These are phyloP conservation scores for Homalodisca vitripennis DNA, from an alignment of 1,140 invertebrate species.

Conservation along the genomic window DNA sequence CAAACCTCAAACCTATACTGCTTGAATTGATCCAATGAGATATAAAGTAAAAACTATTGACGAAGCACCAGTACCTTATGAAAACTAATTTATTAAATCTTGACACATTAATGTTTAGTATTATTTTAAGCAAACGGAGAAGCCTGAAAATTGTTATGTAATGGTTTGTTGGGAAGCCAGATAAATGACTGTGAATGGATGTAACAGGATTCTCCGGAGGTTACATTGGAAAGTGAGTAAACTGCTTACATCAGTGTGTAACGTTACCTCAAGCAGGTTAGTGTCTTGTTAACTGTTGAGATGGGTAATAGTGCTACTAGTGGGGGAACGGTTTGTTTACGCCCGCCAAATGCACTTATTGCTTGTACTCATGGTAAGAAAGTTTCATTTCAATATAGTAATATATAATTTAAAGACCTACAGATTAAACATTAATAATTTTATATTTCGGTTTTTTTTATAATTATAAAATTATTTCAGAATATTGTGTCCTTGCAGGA, in stretches of 20 bases:
- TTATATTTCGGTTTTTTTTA: not conserved
- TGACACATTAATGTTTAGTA: no score
- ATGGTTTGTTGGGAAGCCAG: no score
- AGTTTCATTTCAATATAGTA: not conserved
- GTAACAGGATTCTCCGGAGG: not conserved
- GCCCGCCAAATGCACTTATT: not conserved
- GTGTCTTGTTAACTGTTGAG: not conserved
- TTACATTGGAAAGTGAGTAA: constrained; percentile 10
- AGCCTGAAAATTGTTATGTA: no score
- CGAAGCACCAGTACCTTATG: no score
- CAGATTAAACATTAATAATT: not conserved
- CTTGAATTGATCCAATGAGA: no score
- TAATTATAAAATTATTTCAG: not conserved
- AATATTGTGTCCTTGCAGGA: not conserved
- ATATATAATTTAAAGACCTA: not conserved
- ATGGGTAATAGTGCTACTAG: not conserved
- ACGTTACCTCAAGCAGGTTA: not conserved
- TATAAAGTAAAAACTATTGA: no score
- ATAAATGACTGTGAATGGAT: no score
- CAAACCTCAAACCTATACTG: no score
- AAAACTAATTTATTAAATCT: no score
- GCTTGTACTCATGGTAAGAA: constrained; percentile 5
- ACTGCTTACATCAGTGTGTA: not conserved
- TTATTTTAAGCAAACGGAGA: no score
- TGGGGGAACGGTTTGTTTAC: not conserved